Evolutionary conservation across 2,113 vertebrate species (phyloP), one percentile per base, ranked within the genome.

Genomic region (Notothenia coriiceps): DNA sequence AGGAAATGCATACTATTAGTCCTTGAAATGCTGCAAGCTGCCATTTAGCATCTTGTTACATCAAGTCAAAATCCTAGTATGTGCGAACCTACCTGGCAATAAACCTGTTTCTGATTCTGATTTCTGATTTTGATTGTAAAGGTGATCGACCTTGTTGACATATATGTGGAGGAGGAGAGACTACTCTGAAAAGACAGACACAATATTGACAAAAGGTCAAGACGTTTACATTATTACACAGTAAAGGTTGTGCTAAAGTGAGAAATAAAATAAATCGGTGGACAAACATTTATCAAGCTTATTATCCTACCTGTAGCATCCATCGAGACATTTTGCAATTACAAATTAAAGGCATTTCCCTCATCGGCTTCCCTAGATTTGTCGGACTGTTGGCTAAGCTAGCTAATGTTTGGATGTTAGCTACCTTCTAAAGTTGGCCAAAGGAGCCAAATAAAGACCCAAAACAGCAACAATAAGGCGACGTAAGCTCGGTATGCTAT

Each of bases 351-450:
- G 5, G 3, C 0, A 0, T 79, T 87, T 71, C 5, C 70, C 46
- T 81, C 52, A 22, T 25, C 62, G 15, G 11, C 44, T 87, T 18
- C 86, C 64, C 0, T 87, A 87, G 49, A 22, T 63, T 9, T 25
- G 2, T 2, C 6, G 22, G 29, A 29, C 29, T 29, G 29, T 29
- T 29, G 29, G n/a, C 1, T 74, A 47, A 3, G 64, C 46, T 82
- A 83, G 47, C 15, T 52, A 14, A 5, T 20, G 5, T 44, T 14
- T 64, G 43, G 10, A 10, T 51, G 13, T 40, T 43, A 74, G 43
- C 61, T 6, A 4, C 10, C 14, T 10, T 2, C 12, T 6, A 5
- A 20, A 7, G 3, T 33, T 49, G 2, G 6, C 9, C 13, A 14
- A 2, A n/a, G 6, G 33, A 15, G 35, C 22, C 7, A 52, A 51